Evolutionary conservation across 2,888 invertebrate genomes (phyloP), one percentile per base, ranked within the genome.

Genomic region (Caenorhabditis wallacei): DNA sequence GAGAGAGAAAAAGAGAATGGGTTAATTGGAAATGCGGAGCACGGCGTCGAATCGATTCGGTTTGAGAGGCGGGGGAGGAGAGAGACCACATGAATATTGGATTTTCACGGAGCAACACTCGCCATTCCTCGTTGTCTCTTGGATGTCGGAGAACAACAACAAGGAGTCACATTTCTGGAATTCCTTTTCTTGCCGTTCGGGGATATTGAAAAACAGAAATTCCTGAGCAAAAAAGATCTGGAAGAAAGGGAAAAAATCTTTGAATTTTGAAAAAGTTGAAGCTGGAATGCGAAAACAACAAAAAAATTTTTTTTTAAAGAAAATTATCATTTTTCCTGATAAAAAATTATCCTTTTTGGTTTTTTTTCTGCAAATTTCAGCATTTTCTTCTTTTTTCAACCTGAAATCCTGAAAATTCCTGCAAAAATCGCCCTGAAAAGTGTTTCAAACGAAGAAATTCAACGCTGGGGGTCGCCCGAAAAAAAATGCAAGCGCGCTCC

Each of bases 21-120:
- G 63, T 61, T 63, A 72, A 71, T 71, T 71, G 59, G 53, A 61
- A 24, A 71, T 53, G 37, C 43, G 43, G 48, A 61, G 54, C 72
- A 72, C 72, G 63, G 72, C 72, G 71, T 61, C 71, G 37, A 61
- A 71, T 71, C 71, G 71, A 71, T 71, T 61, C 61, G 35, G 61
- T 71, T 61, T 53, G 35, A 18, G 30, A 20, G 61, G 22, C 37
- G 24, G 37, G 30, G 20, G 18, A 48, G 51, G 24, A 53, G 30
- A 30, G 18, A 48, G 59, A 59, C 20, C 56, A n/a, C 35, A 20
- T 40, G 70, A 59, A 71, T 71, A 71, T 71, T 59, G 70, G 70
- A 71, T 71, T 71, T 71, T 59, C 59, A 35, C 22, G 5, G 26
- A 30, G 30, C 3, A 30, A 30, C 30, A 30, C 30, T 30, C n/a